Evolutionary conservation across 64 coral and sea anemone species (phyloP), one percentile per base, ranked within the genome.

Genomic region (Actinia equina): DNA sequence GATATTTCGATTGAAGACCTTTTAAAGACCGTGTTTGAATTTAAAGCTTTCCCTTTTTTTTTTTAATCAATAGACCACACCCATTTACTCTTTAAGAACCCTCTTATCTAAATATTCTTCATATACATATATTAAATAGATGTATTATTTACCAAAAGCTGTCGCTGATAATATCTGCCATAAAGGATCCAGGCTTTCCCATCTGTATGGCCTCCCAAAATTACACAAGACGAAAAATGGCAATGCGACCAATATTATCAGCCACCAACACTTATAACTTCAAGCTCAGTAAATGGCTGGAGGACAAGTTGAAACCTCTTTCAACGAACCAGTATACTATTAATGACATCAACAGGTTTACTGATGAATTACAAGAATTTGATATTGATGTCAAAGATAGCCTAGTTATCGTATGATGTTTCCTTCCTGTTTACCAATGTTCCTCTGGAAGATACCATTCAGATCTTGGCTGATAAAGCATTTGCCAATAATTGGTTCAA

Each of bases 141-240:
- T n/a, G n/a, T n/a, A n/a, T n/a, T n/a, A 53, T 4, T 11, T 53
- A 11, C n/a, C n/a, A n/a, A n/a, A n/a, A n/a, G n/a, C n/a, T n/a
- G n/a, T 7, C 84, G 62, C 81, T 90, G 51, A 77, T 70, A 4
- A 63, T 53, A 53, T 79, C 15, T 46, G 67, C 43, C 43, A 43
- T 49, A 88, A 52, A 53, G 64, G 86, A 22, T 88, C 86, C 42
- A 71, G 69, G 45, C 86, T 88, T 10, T 64, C 86, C 45, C 69
- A 88, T 78, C 71, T 88, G 10, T 88, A 88, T 43, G 86, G 86
- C 53, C 44, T 88, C 13, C 86, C 86, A 0, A 88, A 88, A 77
- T 18, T 56, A 30, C 82, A 84, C 52, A 84, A 84, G 27, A 51
- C 5, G 26, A 52, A 84, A 55, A 18, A 44, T 19, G 52, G 6